Evolutionary conservation across 2,797 vertebrate genomes (phyloP), one percentile per base, ranked within the genome.

Genomic region (Rhadinocentrus ornatus): DNA sequence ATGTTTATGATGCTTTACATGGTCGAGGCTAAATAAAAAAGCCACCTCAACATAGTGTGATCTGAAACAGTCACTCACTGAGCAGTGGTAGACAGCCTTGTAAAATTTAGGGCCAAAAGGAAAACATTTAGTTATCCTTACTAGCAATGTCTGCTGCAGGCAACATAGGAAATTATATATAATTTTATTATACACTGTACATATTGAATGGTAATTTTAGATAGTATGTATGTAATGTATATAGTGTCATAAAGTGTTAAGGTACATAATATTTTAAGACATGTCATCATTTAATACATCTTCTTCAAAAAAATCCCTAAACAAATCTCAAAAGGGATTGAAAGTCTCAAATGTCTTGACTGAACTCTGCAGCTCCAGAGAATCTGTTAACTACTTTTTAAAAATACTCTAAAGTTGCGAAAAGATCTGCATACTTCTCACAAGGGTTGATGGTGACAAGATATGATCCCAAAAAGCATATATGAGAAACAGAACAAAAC

Each of bases 1-100:
- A 73, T 80, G 50, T 58, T 81, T 77, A 72, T 75, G 70, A 66
- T 73, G 75, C 63, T 34, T 53, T 62, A 74, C 50, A 32, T 69
- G 67, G 69, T 77, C 16, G 26, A 20, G 22, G 20, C 26, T 62
- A 71, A 81, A 78, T 61, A 32, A 46, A 46, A 41, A 54, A 75
- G 52, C 52, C 35, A 67, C 26, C 32, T 64, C 63, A 71, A 66
- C 67, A 65, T 63, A 26, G 16, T 52, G 48, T 73, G 63, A 76
- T 41, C 44, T 60, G 16, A 75, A 73, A 74, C 22, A 58, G 41
- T 62, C 66, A 52, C 48, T 74, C 60, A 35, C 44, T 70, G 27
- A 60, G 31, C 3, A 26, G 29, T 46, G 20, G 32, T 35, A 15
- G 52, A 41, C 11, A 34, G 24, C 41, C 22, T 61, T 11, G 26